Evolutionary conservation across 2,888 invertebrate species (phyloP).

Genomic region (Hoplodrina ambigua): DNA sequence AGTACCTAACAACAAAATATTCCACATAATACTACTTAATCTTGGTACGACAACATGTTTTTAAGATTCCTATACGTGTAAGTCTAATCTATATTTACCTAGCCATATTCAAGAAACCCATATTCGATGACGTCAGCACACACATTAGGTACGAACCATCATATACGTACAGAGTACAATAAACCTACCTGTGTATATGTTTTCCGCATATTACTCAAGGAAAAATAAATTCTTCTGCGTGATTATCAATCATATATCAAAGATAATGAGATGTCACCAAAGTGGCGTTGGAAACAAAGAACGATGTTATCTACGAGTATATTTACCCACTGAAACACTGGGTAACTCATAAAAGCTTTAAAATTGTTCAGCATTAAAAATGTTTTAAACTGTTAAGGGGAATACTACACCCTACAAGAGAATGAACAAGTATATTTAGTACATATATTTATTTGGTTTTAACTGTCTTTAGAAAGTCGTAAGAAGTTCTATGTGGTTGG

Average conservation of each 20-base stretch:
- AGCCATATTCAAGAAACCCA: constrained; percentile 26
- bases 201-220: constrained; percentile 30
- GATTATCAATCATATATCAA: constrained; percentile 81
- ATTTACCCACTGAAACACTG: constrained; percentile 80
- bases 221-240: constrained; percentile 55
- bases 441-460: neutral
- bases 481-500: neutral
- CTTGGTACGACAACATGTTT: constrained; percentile 29
- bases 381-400: constrained; percentile 64
- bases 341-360: constrained; percentile 73
- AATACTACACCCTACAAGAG: constrained; percentile 21
- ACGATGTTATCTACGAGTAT: constrained; percentile 79
- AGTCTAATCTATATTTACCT: constrained; percentile 50
- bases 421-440: neutral
- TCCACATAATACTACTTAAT: constrained; percentile 30
- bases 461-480: neutral
- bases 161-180: neutral
- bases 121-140: constrained; percentile 35
- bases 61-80: constrained; percentile 15
- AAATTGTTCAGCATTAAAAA: constrained; percentile 68
- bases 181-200: constrained; percentile 11
- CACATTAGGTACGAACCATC: constrained; percentile 9
- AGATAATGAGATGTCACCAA: constrained; percentile 74
- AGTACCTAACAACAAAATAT: constrained; percentile 31
- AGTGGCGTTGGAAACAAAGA: constrained; percentile 75